Evolutionary conservation across 2,113 vertebrate species (phyloP).

Genomic region (Callocephalon fimbriatum): DNA sequence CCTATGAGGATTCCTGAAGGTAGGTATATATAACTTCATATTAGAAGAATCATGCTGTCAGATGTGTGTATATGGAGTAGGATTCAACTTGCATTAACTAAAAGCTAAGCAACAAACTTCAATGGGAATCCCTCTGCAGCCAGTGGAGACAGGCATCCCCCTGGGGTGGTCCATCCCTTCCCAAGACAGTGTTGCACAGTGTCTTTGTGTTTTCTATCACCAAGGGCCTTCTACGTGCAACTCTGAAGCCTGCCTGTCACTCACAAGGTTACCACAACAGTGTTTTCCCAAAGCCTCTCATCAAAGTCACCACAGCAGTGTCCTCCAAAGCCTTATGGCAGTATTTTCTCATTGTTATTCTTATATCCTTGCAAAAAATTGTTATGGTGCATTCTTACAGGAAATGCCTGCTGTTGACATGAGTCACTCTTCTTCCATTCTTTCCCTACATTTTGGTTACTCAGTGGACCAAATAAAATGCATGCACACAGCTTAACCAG

Average conservation of each 20-base stretch:
- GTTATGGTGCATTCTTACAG: fast-evolving
- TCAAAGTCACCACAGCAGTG: background rate
- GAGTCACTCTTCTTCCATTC: background rate
- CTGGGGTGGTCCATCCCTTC: background rate
- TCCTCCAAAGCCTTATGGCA: background rate
- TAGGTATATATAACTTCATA: background rate
- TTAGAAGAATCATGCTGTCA: background rate
- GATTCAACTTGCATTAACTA: background rate
- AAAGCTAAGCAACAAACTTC: background rate
- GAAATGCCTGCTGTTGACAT: fast-evolving
- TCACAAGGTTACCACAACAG: background rate
- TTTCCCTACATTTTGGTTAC: background rate
- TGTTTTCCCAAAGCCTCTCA: background rate
- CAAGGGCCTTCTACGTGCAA: background rate
- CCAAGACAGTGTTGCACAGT: background rate
- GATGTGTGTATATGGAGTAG: background rate
- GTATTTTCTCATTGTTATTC: background rate
- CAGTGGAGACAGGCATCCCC: background rate
- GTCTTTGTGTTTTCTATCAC: background rate
- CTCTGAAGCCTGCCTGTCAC: background rate
- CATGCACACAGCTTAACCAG: background rate
- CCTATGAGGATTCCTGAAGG: background rate
- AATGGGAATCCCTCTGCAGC: background rate
- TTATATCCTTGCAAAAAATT: background rate
- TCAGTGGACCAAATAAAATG: background rate